Conservation (phyloP, 2,113 vertebrate genomes). For the Clupea harengus region DNA sequence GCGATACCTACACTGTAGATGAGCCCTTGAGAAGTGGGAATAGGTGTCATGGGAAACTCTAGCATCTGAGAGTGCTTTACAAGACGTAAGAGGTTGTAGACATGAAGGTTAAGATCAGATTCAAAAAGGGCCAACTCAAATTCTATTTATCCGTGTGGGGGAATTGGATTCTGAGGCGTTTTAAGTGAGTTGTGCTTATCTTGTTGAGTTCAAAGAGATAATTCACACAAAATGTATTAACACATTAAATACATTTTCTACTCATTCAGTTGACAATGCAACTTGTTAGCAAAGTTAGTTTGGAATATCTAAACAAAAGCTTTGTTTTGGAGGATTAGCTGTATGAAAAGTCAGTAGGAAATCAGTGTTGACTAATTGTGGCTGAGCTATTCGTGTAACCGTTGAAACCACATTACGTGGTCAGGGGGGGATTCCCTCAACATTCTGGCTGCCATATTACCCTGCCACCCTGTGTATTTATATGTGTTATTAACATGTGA, state of each 20-base stretch:
- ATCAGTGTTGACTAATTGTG: background rate
- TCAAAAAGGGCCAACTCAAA: background rate
- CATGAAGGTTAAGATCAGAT: background rate
- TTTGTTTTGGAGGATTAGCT: background rate
- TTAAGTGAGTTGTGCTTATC: background rate
- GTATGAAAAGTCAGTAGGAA: background rate
- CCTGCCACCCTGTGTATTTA: background rate
- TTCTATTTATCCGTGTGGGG: background rate
- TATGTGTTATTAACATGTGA: background rate
- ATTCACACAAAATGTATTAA: background rate
- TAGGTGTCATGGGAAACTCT: background rate
- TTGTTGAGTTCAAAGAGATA: background rate
- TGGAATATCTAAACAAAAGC: background rate
- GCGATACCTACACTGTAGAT: background rate
- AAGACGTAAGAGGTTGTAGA: background rate
- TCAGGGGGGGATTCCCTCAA: background rate
- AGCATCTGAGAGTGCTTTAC: background rate
- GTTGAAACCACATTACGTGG: background rate
- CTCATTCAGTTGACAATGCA: background rate
- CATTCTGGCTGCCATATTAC: background rate
- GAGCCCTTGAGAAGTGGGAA: background rate
- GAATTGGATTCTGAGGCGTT: background rate
- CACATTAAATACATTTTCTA: background rate
- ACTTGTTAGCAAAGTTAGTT: background rate
- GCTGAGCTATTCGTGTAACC: background rate